phyloP scores from a whole-genome alignment of 2,113 vertebrate genomes.

The Sebastes schlegelii region DNA sequence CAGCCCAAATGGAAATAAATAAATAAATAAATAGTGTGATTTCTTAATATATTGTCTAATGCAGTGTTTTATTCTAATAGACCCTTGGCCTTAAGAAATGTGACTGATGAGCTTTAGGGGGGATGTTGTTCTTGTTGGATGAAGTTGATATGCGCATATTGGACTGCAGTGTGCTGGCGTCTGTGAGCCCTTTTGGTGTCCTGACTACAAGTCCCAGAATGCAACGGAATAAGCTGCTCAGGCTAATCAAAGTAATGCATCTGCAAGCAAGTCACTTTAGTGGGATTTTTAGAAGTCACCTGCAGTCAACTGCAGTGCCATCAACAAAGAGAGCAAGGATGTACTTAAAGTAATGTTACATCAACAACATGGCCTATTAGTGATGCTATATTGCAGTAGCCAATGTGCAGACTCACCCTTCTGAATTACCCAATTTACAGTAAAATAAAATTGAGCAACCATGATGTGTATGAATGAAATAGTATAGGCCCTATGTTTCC shows the following conservation, averaged over 20 bases:
- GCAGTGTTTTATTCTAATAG: neutral
- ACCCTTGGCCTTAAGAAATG: neutral
- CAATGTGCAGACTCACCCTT: neutral
- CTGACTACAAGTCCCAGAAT: constrained; percentile 79
- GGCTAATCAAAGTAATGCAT: constrained; percentile 26
- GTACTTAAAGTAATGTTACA: neutral
- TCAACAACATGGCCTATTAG: neutral
- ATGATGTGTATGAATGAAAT: neutral
- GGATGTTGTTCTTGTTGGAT: neutral
- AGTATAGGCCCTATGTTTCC: no score
- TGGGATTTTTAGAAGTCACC: neutral
- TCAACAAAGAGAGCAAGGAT: neutral
- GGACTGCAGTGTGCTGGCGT: constrained; percentile 51
- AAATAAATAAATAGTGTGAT: neutral
- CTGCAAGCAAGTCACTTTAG: neutral
- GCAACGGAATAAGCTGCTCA: constrained; percentile 30
- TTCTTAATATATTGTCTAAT: neutral
- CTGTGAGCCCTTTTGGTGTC: neutral
- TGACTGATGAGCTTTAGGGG: neutral
- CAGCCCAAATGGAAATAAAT: no score
- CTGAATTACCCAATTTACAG: neutral
- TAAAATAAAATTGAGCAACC: neutral
- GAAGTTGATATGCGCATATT: constrained; percentile 64
- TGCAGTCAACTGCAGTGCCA: neutral
- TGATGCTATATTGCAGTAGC: neutral